Conservation (phyloP, 2,797 vertebrate genomes). For the Furcifer pardalis region DNA sequence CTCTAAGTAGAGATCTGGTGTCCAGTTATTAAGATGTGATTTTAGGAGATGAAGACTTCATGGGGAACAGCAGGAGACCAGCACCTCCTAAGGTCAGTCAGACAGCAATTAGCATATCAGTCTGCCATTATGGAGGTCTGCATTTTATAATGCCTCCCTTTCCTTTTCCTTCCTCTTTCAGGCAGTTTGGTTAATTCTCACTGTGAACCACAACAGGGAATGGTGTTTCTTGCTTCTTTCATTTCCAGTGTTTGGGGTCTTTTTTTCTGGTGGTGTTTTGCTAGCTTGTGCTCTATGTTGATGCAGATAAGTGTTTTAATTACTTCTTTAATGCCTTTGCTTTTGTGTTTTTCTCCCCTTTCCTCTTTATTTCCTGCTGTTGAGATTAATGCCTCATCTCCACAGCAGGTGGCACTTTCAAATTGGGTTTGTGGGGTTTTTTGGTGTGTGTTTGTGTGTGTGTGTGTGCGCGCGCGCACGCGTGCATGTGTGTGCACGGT, state of each 20-base stretch:
- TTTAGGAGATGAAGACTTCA: slow-evolving; percentile 35
- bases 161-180: slow-evolving; percentile 54
- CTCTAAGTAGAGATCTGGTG: slow-evolving; percentile 47
- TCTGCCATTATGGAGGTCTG: slow-evolving; percentile 54
- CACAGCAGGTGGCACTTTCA: slow-evolving; percentile 81
- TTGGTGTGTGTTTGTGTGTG: no score
- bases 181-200: slow-evolving; percentile 69
- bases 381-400: slow-evolving; percentile 81
- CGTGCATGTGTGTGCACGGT: no score
- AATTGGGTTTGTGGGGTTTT: slow-evolving; percentile 77
- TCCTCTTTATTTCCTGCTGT: slow-evolving; percentile 80
- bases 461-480: no score
- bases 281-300: slow-evolving; percentile 72
- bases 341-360: slow-evolving; percentile 77
- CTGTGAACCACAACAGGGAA: slow-evolving; percentile 73
- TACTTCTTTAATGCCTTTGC: slow-evolving; percentile 84
- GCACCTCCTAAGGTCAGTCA: slow-evolving; percentile 59
- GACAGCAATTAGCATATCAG: slow-evolving; percentile 69
- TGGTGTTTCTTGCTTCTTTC: not conserved
- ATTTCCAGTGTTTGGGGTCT: slow-evolving; percentile 65
- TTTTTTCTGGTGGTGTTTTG: slow-evolving; percentile 41
- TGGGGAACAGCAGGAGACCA: slow-evolving; percentile 58
- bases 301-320: slow-evolving; percentile 87
- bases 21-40: slow-evolving; percentile 27
- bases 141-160: slow-evolving; percentile 62